Conservation (phyloP, 2,797 vertebrate genomes). For the Aplochiton taeniatus region DNA sequence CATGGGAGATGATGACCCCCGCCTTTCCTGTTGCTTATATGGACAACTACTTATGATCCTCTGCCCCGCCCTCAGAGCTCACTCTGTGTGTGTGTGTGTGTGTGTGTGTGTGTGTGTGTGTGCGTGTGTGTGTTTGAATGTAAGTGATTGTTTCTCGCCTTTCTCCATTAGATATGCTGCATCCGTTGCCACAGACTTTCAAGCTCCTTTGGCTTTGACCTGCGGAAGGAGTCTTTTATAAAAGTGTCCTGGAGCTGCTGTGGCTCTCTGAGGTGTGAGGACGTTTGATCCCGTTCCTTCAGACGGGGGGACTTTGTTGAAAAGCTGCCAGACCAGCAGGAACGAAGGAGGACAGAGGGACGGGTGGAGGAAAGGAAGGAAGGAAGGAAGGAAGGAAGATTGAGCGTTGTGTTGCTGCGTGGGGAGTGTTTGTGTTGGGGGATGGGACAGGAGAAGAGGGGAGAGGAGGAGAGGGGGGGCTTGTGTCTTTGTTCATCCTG, state of each 20-base stretch:
- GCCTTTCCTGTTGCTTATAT: neutral
- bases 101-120: conserved; percentile 1
- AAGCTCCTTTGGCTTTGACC: neutral
- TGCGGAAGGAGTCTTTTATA: conserved; percentile 1
- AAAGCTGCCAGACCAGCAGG: conserved; percentile 34
- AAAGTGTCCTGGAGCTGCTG: conserved; percentile 35
- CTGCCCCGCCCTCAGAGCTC: neutral
- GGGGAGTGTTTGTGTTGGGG: conserved; percentile 57
- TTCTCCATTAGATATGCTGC: neutral
- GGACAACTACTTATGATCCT: neutral
- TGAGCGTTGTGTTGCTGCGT: conserved; percentile 13
- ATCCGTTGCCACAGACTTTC: neutral
- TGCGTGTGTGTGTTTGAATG: neutral
- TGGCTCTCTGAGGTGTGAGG: conserved; percentile 49
- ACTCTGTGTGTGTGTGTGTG: conserved; percentile 13
- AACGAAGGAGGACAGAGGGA: conserved; percentile 28
- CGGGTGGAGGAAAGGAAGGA: conserved; percentile 37
- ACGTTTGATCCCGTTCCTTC: conserved; percentile 58
- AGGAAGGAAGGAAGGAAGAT: conserved; percentile 49
- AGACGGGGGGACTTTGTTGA: conserved; percentile 43
- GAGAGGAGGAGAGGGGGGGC: conserved; percentile 26
- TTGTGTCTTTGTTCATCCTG: conserved; percentile 38
- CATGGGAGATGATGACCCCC: conserved; percentile 15
- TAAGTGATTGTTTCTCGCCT: neutral
- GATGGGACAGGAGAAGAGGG: conserved; percentile 19